A percentile compares a stretch with the other conserved stretches of the same genome.
phyloP scores from a whole-genome alignment of 1,140 invertebrate genomes.

The Elysia chlorotica region DNA sequence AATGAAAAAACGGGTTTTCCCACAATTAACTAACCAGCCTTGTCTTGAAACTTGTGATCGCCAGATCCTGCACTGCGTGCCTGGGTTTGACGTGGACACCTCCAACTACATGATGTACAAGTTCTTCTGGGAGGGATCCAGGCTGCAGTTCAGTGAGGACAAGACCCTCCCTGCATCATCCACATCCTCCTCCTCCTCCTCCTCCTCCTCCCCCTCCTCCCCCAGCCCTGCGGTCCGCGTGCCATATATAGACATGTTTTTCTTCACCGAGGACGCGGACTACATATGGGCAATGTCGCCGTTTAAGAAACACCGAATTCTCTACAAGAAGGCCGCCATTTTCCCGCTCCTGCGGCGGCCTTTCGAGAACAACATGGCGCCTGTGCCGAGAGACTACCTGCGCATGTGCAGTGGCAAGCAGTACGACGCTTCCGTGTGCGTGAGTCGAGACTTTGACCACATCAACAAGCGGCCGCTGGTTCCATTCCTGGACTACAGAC shows the following conservation, averaged over 20 bases:
- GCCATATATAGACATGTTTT: conserved; percentile 36
- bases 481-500: conserved; percentile 3
- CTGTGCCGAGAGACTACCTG: conserved; percentile 14
- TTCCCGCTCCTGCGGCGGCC: conserved; percentile 23
- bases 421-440: conserved; percentile 5
- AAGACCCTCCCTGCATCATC: too few species aligned
- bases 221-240: conserved; percentile 22
- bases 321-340: conserved; percentile 13
- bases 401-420: background rate
- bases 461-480: conserved; percentile 1
- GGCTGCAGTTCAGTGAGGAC: background rate
- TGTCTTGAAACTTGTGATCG: too few species aligned
- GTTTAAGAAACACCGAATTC: conserved; percentile 6
- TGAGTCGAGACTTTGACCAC: conserved; percentile 20
- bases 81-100: conserved; percentile 13
- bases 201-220: too few species aligned
- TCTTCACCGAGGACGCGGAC: conserved; percentile 29
- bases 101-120: conserved; percentile 25
- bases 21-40: too few species aligned
- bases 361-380: conserved; percentile 22
- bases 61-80: conserved; percentile 22
- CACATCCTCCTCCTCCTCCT: too few species aligned
- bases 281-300: conserved; percentile 25
- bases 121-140: conserved; percentile 20
- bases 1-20: too few species aligned